These are phyloP conservation scores for Enteromius fasciolatus DNA, from an alignment of 2,797 vertebrate genomes.

Conservation along the genomic window DNA sequence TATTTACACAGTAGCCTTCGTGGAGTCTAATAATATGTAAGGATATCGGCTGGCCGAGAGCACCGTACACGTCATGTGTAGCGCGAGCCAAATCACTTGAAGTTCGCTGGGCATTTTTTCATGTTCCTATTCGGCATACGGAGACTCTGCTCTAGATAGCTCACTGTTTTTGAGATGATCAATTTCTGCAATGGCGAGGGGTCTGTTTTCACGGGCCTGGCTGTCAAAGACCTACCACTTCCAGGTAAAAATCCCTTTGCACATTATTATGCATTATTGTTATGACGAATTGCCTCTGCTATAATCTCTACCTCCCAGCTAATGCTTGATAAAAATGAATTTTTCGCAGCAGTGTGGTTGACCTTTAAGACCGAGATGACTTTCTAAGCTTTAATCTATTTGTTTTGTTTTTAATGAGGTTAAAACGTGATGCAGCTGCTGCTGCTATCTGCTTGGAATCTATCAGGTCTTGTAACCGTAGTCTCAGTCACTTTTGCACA, in stretches of 20 bases:
- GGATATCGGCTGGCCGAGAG: neutral
- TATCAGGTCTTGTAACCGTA: neutral
- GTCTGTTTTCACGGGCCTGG: conserved; percentile 85
- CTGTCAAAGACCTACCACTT: conserved; percentile 81
- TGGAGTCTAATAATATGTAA: neutral
- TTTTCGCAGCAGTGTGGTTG: neutral
- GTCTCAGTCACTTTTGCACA: neutral
- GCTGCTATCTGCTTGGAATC: neutral
- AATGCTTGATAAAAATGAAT: neutral
- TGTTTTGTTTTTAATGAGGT: neutral
- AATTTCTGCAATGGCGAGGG: conserved; percentile 85
- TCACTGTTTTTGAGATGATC: conserved; percentile 78
- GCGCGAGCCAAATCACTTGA: conserved; percentile 20
- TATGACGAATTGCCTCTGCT: neutral
- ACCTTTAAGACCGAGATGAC: neutral
- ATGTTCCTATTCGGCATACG: conserved; percentile 33
- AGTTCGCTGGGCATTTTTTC: conserved; percentile 30
- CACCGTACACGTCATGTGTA: conserved; percentile 10
- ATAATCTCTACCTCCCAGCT: neutral
- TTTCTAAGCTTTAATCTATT: neutral
- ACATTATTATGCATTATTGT: neutral
- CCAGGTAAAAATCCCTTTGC: conserved; percentile 79
- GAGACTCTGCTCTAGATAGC: conserved; percentile 54
- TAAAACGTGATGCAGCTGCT: neutral
- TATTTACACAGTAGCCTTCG: neutral